Evolutionary conservation across 1,140 invertebrate species (phyloP).

Genomic region (Pseudomyrmex flavicornis): DNA sequence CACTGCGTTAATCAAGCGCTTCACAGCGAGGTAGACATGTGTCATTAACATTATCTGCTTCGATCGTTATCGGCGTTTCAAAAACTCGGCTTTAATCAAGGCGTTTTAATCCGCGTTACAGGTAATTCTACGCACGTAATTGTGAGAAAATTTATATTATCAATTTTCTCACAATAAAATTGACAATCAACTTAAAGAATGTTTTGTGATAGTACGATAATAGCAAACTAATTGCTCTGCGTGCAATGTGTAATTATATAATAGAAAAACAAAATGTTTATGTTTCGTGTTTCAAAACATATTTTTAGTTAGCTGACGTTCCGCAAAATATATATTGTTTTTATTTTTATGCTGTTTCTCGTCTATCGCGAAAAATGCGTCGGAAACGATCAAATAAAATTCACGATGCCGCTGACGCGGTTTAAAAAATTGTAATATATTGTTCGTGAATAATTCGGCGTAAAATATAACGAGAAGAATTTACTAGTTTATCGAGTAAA

Average conservation of each 20-base stretch:
- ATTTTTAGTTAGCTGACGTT: slow-evolving; percentile 9
- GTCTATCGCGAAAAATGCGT: slow-evolving; percentile 14
- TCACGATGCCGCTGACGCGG: background rate
- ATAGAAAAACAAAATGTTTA: background rate
- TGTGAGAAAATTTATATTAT: no score
- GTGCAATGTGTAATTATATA: background rate
- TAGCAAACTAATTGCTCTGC: no score
- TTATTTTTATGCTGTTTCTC: background rate
- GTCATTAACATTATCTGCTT: background rate
- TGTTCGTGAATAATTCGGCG: background rate
- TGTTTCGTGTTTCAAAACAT: background rate
- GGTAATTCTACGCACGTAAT: no score
- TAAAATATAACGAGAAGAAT: background rate
- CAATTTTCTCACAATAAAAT: no score
- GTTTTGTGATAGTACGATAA: no score
- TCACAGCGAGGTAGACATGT: background rate
- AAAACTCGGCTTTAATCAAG: background rate
- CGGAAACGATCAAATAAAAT: slow-evolving; percentile 4
- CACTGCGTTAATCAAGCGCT: background rate
- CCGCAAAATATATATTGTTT: background rate
- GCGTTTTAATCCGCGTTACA: no score
- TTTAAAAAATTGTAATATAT: background rate
- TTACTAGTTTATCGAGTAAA: slow-evolving; percentile 3
- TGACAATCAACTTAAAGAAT: no score
- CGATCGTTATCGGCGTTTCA: background rate